Conservation (phyloP, 2,888 invertebrate species). For the Caenorhabditis sp. region DNA sequence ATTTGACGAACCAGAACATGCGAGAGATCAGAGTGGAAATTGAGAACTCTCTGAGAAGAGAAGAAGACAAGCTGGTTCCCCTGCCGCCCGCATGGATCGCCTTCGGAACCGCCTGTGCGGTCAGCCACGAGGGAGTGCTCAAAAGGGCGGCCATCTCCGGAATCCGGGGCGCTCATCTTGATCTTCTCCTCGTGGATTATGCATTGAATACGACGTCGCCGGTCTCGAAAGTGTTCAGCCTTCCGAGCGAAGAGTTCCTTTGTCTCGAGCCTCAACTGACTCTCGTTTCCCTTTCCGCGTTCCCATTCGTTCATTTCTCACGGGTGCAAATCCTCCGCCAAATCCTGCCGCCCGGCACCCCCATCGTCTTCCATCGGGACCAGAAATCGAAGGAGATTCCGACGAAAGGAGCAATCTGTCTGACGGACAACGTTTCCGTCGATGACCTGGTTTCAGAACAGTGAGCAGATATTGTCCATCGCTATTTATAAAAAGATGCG, state of each 20-base stretch:
- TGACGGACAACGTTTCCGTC: background rate
- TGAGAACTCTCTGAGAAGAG: background rate
- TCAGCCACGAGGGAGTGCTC: background rate
- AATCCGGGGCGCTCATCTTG: background rate
- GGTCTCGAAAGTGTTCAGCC: conserved; percentile 4
- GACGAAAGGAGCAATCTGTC: conserved; percentile 9
- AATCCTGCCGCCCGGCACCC: conserved; percentile 14
- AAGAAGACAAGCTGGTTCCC: background rate
- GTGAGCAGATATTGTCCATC: background rate
- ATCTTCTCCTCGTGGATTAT: conserved; percentile 23
- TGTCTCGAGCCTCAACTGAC: conserved; percentile 12
- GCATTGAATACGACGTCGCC: conserved; percentile 2
- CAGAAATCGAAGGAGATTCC: conserved; percentile 27
- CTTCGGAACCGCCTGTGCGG: conserved; percentile 20
- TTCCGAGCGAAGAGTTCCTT: conserved; percentile 4
- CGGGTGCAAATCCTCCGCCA: conserved; percentile 16
- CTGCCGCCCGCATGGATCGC: conserved; percentile 19
- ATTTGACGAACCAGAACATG: conserved; percentile 19
- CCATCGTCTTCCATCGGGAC: conserved; percentile 4
- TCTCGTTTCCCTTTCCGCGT: background rate
- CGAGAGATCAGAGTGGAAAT: conserved; percentile 3
- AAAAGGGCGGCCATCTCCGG: conserved; percentile 20
- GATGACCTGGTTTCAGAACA: conserved; percentile 1
- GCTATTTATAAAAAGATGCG: background rate
- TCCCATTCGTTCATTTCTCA: conserved; percentile 16